Conservation (phyloP, 2,888 invertebrate species). For the Andrena bicolor region DNA sequence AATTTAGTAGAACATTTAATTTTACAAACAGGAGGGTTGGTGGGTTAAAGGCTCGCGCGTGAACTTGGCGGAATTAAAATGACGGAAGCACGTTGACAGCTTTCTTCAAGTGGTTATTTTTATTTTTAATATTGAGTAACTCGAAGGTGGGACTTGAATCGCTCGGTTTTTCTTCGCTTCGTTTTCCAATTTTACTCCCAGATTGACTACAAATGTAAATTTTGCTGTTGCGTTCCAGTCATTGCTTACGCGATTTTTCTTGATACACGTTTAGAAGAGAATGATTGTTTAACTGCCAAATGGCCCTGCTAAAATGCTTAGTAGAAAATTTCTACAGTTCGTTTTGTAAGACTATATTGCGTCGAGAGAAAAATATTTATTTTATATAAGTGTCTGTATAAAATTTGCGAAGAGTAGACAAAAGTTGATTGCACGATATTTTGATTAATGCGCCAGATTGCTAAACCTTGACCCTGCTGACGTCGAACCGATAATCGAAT, state of each 20-base stretch:
- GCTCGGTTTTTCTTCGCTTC: not conserved
- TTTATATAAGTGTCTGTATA: not conserved
- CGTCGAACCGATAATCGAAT: conserved; percentile 15
- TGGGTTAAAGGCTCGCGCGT: not conserved
- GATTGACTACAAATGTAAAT: conserved; percentile 9
- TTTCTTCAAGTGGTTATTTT: not conserved
- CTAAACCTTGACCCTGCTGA: conserved; percentile 30
- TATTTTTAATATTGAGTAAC: not conserved
- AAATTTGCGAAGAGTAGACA: not conserved
- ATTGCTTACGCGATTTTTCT: not conserved
- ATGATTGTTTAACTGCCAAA: not conserved
- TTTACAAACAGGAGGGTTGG: not conserved
- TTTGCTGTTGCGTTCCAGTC: not conserved
- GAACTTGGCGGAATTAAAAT: conserved; percentile 25
- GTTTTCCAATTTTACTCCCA: not conserved
- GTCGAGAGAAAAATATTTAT: not conserved
- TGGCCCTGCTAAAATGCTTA: not conserved
- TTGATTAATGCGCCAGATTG: conserved; percentile 20
- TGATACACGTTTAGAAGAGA: not conserved
- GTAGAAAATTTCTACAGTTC: not conserved
- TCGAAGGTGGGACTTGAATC: not conserved
- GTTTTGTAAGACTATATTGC: not conserved
- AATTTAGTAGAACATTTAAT: not conserved
- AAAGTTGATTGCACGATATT: conserved; percentile 18
- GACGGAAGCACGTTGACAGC: not conserved